phyloP scores from a whole-genome alignment of 2,888 invertebrate species.

The Enoplolaimus lenunculus region DNA sequence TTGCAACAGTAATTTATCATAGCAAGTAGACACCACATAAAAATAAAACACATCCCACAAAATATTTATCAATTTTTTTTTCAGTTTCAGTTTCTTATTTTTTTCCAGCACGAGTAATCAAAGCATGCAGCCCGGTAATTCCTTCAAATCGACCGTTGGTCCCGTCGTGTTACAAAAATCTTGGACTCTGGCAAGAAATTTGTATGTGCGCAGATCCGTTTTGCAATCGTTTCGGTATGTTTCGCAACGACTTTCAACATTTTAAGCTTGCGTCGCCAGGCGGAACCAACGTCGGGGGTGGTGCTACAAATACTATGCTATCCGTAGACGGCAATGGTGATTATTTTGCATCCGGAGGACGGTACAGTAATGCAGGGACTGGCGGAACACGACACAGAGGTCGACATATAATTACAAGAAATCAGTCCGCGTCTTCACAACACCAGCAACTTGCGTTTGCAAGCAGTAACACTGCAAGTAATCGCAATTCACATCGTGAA shows the following conservation, averaged over 20 bases:
- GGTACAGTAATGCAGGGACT: too few species aligned
- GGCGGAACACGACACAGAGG: too few species aligned
- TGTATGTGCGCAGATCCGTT: conserved; percentile 16
- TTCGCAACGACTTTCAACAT: conserved; percentile 10
- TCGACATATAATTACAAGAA: too few species aligned
- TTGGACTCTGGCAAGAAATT: conserved; percentile 13
- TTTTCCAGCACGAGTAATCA: neutral
- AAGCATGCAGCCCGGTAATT: conserved; percentile 11
- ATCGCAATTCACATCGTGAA: neutral
- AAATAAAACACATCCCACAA: too few species aligned
- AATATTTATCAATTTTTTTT: too few species aligned
- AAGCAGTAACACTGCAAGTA: neutral
- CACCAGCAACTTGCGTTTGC: too few species aligned
- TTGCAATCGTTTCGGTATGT: conserved; percentile 15
- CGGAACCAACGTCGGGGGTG: neutral
- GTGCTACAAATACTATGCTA: too few species aligned
- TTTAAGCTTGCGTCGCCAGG: neutral
- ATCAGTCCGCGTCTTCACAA: neutral
- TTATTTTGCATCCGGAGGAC: too few species aligned
- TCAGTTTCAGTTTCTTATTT: too few species aligned
- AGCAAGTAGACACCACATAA: too few species aligned
- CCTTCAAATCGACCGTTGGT: neutral
- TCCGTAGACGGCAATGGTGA: too few species aligned
- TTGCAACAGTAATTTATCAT: too few species aligned
- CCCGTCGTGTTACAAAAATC: conserved; percentile 13